Percentiles rank a stretch among this genome's conserved stretches.
Conservation (phyloP, 2,888 invertebrate species). For the Agriopis marginaria region DNA sequence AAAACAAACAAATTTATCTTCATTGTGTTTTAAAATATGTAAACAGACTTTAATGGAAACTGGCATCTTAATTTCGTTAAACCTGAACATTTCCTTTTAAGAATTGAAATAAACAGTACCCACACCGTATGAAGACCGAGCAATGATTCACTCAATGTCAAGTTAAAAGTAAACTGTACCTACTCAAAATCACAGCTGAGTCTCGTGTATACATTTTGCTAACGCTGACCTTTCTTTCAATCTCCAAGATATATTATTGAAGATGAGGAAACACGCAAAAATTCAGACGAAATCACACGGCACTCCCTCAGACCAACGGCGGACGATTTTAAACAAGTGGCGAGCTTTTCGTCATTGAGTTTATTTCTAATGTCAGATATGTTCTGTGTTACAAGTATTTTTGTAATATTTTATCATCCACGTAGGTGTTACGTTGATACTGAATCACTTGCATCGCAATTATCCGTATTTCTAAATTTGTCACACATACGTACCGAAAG, state of each 20-base stretch:
- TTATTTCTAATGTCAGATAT: conserved; percentile 41
- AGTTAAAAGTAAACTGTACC: conserved; percentile 7
- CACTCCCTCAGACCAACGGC: conserved; percentile 33
- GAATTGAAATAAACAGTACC: conserved; percentile 44
- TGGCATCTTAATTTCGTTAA: conserved; percentile 39
- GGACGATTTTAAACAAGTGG: conserved; percentile 36
- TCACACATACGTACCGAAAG: conserved; percentile 51
- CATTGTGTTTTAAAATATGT: conserved; percentile 38
- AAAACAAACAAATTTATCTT: conserved; percentile 40
- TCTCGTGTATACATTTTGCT: conserved; percentile 29
- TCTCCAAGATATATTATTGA: conserved; percentile 38
- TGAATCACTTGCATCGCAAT: conserved; percentile 44
- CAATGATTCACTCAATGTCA: conserved; percentile 43
- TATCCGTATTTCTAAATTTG: conserved; percentile 34
- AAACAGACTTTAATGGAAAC: conserved; percentile 43
- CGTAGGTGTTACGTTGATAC: conserved; percentile 37
- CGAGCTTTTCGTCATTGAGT: conserved; percentile 43
- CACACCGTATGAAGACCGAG: conserved; percentile 35
- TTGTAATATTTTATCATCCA: conserved; percentile 36
- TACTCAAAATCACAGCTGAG: conserved; percentile 5
- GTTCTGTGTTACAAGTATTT: conserved; percentile 26
- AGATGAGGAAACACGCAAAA: conserved; percentile 42
- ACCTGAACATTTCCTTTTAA: conserved; percentile 42
- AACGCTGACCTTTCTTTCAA: conserved; percentile 47
- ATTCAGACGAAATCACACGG: conserved; percentile 37